A percentile compares a stretch with the other conserved stretches of the same genome.
These are phyloP conservation scores for Byasa hedistus DNA, from an alignment of 2,888 invertebrate genomes.

Conservation along the genomic window DNA sequence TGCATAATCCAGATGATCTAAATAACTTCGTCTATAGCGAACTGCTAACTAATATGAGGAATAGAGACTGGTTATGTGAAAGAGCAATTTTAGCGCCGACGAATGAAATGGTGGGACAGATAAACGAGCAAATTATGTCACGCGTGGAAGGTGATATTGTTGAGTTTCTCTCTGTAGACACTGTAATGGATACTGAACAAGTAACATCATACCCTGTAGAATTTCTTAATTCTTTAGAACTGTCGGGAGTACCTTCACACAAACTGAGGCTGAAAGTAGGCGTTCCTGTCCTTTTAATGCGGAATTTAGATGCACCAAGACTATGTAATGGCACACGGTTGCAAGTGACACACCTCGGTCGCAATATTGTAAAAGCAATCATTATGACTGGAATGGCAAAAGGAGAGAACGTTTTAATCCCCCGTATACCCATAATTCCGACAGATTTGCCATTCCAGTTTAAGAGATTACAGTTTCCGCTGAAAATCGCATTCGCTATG, in stretches of 20 bases:
- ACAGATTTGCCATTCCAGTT: constrained; percentile 32
- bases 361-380: constrained; percentile 30
- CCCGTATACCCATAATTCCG: constrained; percentile 32
- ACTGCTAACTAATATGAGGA: no score
- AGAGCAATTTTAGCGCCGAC: constrained; percentile 22
- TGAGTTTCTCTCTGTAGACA: constrained; percentile 17
- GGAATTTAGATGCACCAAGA: no score
- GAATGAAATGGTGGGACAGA: background rate
- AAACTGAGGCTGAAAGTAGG: background rate
- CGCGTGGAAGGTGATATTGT: background rate
- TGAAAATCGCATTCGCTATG: background rate
- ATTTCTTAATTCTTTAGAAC: constrained; percentile 13
- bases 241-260: background rate
- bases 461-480: constrained; percentile 20
- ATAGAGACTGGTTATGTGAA: constrained; percentile 26
- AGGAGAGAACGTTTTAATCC: constrained; percentile 32
- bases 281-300: no score
- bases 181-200: constrained; percentile 23
- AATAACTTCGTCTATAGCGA: no score
- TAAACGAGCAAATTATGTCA: constrained; percentile 10
- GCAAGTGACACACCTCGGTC: constrained; percentile 21
- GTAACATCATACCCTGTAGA: constrained; percentile 19
- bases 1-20: no score
- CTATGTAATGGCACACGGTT: no score
- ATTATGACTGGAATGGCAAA: constrained; percentile 34